Evolutionary conservation across 2,888 invertebrate genomes (phyloP), one percentile per base, ranked within the genome.

Genomic region (Caenorhabditis sinica): DNA sequence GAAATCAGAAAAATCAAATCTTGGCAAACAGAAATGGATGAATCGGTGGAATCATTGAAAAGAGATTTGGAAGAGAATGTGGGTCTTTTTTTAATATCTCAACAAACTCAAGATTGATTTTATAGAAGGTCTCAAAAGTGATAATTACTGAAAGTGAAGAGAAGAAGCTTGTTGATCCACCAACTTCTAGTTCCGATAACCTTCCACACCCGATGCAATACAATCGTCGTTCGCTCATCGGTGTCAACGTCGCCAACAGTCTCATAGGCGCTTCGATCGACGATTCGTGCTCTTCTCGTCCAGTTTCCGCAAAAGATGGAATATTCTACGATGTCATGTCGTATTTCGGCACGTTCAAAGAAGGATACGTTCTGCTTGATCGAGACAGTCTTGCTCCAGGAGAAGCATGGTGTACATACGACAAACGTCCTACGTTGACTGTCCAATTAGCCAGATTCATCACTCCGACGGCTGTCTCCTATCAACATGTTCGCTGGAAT

Each of bases 241-340:
- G 84, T 23, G 60, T 81, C 9, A 84, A 84, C 58, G 81, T 73
- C 30, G 84, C 84, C 15, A 84, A 77, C 61, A 84, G 84, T 76
- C 69, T 84, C 13, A 72, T 84, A 13, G 84, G 83, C 2, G 83
- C 83, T 6, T 71, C 61, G 11, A 83, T 83, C 51, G 83, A 83
- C 56, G 33, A 83, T 17, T 28, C 73, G 13, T 74, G 79, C 60
- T 80, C 83, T 9, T 83, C 83, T 8, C 66, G 79, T 8, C 36
- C 79, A 43, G 83, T 75, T 65, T 80, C 83, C 0, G 75, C 79
- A 5, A 83, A 83, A 69, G 74, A 79, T 33, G 71, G 83, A 0
- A 9, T 83, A 5, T 51, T 83, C 25, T 80, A 80, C n/a, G 83
- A 83, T 51, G 30, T 80, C 20, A 65, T 83, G 56, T 75, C 74